Evolutionary conservation across 2,888 invertebrate species (phyloP), one percentile per base, ranked within the genome.

Genomic region (Chymomyza procnemis): DNA sequence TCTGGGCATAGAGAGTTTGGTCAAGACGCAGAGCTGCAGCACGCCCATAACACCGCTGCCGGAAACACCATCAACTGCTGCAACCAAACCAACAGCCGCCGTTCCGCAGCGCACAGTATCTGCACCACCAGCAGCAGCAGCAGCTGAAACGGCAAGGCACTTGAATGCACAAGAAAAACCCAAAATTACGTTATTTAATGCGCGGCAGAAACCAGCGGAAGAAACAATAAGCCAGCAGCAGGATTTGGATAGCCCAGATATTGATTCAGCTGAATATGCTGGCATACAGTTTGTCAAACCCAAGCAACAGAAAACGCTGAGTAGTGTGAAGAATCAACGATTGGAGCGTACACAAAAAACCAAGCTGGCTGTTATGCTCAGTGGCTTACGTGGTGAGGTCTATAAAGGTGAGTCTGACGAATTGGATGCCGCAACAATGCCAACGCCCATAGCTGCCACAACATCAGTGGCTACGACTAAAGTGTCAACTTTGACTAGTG

Each of bases 281-380:
- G 88, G 88, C 0, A 90, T 90, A 67, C 79, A 87, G 22, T 91
- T 91, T 76, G 90, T 91, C 0, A 90, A 89, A 62, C 91, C 91
- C 0, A 90, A 90, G 67, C 84, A 86, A 60, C 78, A 80, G 4
- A 74, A 79, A 26, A 76, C 87, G 0, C 34, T 78, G 6, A 73
- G 69, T 3, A 72, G 70, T 12, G 69, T 67, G 0, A 85, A 79
- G 62, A 90, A 89, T 67, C 71, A 81, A 1, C 73, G 84, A 6
- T 72, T 90, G 19, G 89, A 89, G 60, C 85, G 88, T 19, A 89
- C 88, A 2, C 88, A 90, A 59, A 89, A 90, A 74, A 88, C 89
- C 0, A 91, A 90, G 73, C 64, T 91, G 46, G 90, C 90, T 0
- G 67, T 91, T 16, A 90, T 91, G 90, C 66, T 91, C 1, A 90